Percentiles rank a stretch among this genome's conserved stretches.
Conservation (phyloP, 2,113 vertebrate species). For the Mirza zaza region DNA sequence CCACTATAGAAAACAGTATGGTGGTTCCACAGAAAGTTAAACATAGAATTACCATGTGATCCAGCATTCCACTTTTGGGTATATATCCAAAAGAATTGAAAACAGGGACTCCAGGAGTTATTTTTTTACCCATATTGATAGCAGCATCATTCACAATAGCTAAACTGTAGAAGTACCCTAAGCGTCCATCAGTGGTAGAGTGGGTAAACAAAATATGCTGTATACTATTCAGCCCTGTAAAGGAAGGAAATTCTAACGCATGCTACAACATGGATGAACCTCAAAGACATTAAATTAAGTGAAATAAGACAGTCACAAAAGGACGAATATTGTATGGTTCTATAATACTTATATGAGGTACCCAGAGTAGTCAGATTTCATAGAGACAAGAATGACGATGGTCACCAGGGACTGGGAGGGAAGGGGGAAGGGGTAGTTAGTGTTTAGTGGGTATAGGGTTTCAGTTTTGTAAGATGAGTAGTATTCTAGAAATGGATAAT, state of each 20-base stretch:
- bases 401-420: neutral
- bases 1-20: neutral
- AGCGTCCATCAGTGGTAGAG: neutral
- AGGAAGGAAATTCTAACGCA: neutral
- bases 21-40: neutral
- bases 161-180: neutral
- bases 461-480: neutral
- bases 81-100: neutral
- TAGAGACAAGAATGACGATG: neutral
- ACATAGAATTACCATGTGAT: neutral
- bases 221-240: neutral
- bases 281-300: neutral
- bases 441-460: neutral
- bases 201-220: neutral
- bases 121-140: neutral
- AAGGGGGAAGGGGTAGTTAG: neutral
- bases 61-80: neutral
- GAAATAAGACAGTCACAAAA: constrained; percentile 4
- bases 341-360: neutral
- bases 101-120: neutral
- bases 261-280: neutral
- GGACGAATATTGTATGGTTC: neutral
- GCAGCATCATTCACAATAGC: neutral
- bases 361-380: neutral
- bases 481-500: neutral